Base-by-base conservation (phyloP, 2,797 vertebrate species). In the Microctenopoma steveboyesi region DNA sequence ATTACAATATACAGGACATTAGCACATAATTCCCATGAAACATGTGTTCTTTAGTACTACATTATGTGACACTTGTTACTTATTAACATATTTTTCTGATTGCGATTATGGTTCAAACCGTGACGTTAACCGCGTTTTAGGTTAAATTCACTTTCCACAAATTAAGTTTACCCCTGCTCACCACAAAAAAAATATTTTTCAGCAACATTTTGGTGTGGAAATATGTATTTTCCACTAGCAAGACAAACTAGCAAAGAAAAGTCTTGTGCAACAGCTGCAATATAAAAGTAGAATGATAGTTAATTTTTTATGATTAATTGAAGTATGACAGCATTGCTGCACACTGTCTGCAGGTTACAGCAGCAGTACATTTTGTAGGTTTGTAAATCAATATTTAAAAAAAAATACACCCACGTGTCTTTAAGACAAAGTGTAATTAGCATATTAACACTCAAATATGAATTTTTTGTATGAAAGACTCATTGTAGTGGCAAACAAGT, bases 61-160 rank as follows among this genome's bases (percentile, higher is more conserved):
- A 48, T 55, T 54, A 16, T 51, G 27, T 16, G 30, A 33, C 28
- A 18, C 55, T 45, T 54, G 61, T 80, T 74, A 75, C 58, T 69
- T 47, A 66, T 75, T 68, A 76, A 72, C 75, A 60, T 45, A 7
- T 47, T 57, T 47, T 76, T 53, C 63, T 48, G 53, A 74, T 69
- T 58, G 46, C 12, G 42, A 61, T 68, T 43, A 42, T 9, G 42
- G 39, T 22, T 72, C 12, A 65, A 68, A 43, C 50, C 48, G 61
- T 43, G 40, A 65, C 2, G 7, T 50, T 54, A 62, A 46, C 50
- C 47, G 50, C 27, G 18, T 28, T 7, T 30, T 16, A 46, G 27
- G 49, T 33, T 43, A 9, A 52, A 11, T 15, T 28, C 27, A 18
- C n/a, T 28, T 28, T 49, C 10, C 10, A 33, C 33, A 16, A 49